Evolutionary conservation across 2,113 vertebrate genomes (phyloP), one percentile per base, ranked within the genome.

Genomic region (Hirundichthys speculiger): DNA sequence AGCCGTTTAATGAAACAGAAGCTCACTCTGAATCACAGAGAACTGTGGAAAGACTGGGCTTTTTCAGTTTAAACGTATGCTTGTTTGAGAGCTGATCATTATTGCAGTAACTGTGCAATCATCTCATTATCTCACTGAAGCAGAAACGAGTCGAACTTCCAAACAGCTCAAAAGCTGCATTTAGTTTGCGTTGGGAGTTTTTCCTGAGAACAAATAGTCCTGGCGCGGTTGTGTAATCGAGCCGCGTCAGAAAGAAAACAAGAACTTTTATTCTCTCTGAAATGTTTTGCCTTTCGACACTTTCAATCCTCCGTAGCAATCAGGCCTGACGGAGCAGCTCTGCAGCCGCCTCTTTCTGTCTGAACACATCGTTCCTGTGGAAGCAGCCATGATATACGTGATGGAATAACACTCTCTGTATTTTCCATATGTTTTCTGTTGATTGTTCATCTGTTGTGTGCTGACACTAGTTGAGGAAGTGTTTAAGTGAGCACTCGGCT

Each of bases 81-180:
- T 21, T n/a, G 3, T 27, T 1, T 14, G 41, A 48, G 51, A 30
- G 41, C 30, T 18, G 24, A 43, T 62, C 3, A 47, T 51, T 47
- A 64, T 25, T 50, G 27, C 43, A 57, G 22, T 65, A 7, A 48
- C 8, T 65, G 4, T 58, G 47, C 14, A 59, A n/a, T 51, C 24
- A 15, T 34, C 48, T 60, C 20, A 25, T 60, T 60, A 45, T 19
- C n/a, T n/a, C 38, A 45, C 15, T 2, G 54, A 58, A 21, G 24
- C 24, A 14, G 4, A 15, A 59, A 14, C 24, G 19, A n/a, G n/a
- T n/a, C n/a, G n/a, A n/a, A n/a, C n/a, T n/a, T n/a, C n/a, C n/a
- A n/a, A n/a, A n/a, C n/a, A n/a, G n/a, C n/a, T n/a, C n/a, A 2
- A 12, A 27, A 46, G 8, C 39, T n/a, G 16, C 4, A 19, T 14